phyloP scores from a whole-genome alignment of 2,113 vertebrate genomes.

The Pachyramphus minor region DNA sequence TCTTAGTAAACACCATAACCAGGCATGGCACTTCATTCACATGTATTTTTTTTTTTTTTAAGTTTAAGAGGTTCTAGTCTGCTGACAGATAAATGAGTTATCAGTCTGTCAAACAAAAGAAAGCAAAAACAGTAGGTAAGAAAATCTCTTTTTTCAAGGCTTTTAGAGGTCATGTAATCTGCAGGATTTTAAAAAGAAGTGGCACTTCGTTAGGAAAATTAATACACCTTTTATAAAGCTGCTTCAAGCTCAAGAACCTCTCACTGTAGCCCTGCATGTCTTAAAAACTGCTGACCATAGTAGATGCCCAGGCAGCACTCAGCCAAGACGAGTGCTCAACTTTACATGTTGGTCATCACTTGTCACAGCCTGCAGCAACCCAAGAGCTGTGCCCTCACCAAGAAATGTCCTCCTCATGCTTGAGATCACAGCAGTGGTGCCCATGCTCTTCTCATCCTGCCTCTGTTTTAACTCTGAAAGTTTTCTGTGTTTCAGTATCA shows the following conservation, averaged over 20 bases:
- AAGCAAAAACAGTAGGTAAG: background rate
- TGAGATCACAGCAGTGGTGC: accelerated
- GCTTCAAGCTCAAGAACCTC: background rate
- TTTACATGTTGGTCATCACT: accelerated
- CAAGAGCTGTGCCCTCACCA: accelerated
- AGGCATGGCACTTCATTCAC: background rate
- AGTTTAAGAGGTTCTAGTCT: background rate
- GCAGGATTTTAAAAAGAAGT: background rate
- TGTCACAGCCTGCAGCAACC: background rate
- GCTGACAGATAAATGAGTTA: conserved; percentile 29
- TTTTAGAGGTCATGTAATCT: background rate
- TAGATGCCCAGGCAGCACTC: background rate
- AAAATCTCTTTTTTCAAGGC: background rate
- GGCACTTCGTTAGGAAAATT: background rate
- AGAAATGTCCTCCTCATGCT: accelerated
- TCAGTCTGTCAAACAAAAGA: background rate
- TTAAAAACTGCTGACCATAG: background rate
- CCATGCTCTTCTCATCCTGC: background rate
- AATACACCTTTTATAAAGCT: background rate
- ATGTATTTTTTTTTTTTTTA: background rate
- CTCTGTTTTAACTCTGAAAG: background rate
- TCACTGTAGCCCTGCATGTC: accelerated
- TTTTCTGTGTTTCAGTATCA: background rate
- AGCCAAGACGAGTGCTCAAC: background rate
- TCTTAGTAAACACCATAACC: background rate